Percentiles rank a stretch among this genome's conserved stretches.
phyloP scores from a whole-genome alignment of 1,140 invertebrate genomes.

The Magallana angulata region DNA sequence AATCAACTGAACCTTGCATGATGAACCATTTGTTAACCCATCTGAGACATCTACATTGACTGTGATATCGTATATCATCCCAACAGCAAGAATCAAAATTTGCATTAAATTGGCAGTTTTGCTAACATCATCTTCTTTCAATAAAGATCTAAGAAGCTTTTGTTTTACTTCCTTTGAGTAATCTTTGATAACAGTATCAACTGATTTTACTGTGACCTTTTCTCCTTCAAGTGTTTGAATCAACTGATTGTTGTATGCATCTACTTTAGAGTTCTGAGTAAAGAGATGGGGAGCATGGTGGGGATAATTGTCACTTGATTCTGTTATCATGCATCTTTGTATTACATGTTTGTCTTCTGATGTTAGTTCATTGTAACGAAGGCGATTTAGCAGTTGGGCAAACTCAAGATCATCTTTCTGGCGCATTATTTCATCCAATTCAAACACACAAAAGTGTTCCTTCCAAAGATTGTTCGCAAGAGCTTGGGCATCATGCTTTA shows the following conservation, averaged over 20 bases:
- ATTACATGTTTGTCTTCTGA: conserved; percentile 37
- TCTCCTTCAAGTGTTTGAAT: neutral
- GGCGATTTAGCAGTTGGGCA: conserved; percentile 58
- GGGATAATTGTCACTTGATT: neutral
- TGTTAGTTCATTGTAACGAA: conserved; percentile 47
- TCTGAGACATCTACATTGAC: conserved; percentile 40
- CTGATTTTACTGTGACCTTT: neutral
- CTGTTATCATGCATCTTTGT: neutral
- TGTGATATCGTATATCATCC: conserved; percentile 41
- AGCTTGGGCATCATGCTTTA: conserved; percentile 17
- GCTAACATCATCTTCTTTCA: conserved; percentile 5
- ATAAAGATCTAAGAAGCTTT: neutral
- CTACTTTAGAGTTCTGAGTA: neutral
- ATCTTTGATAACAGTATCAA: neutral
- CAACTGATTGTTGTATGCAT: conserved; percentile 6
- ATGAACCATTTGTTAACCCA: conserved; percentile 45
- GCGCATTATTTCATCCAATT: conserved; percentile 63
- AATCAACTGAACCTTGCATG: neutral
- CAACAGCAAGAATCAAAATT: conserved; percentile 19
- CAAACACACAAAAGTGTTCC: conserved; percentile 16
- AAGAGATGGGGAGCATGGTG: conserved; percentile 1
- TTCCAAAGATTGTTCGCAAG: conserved; percentile 26
- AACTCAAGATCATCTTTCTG: conserved; percentile 58
- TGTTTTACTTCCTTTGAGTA: neutral
- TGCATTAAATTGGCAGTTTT: neutral